Conservation (phyloP, 1,140 invertebrate genomes). For the Drosophila eugracilis region DNA sequence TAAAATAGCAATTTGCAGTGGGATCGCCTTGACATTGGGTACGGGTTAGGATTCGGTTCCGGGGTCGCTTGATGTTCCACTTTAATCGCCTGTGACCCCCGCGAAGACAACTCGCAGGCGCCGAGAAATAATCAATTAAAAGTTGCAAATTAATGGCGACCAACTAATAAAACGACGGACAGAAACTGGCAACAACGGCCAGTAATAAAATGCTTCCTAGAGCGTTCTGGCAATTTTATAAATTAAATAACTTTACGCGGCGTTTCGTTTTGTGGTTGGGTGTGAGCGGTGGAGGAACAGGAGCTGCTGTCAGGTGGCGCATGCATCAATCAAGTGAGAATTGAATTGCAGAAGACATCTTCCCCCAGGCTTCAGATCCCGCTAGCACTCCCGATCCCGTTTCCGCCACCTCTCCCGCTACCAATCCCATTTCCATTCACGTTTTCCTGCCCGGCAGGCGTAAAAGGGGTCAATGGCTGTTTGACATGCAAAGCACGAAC, state of each 20-base stretch:
- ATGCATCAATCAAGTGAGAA: slow-evolving; percentile 82
- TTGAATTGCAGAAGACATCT: slow-evolving; percentile 73
- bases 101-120: slow-evolving; percentile 8
- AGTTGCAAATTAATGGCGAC: slow-evolving; percentile 71
- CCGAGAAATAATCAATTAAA: slow-evolving; percentile 78
- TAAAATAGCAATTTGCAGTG: slow-evolving; percentile 69
- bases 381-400: too few species aligned
- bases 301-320: slow-evolving; percentile 69
- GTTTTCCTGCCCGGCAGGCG: slow-evolving; percentile 53
- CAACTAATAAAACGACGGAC: slow-evolving; percentile 60
- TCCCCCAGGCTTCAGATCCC: background rate
- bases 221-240: slow-evolving; percentile 68
- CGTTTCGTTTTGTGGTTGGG: slow-evolving; percentile 47
- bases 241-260: slow-evolving; percentile 79
- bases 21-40: slow-evolving; percentile 12
- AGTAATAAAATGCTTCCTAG: slow-evolving; percentile 22
- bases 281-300: background rate
- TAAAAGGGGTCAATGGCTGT: slow-evolving; percentile 83
- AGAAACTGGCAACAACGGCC: slow-evolving; percentile 7
- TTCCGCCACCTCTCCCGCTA: background rate
- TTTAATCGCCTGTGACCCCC: slow-evolving; percentile 5
- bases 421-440: slow-evolving; percentile 18
- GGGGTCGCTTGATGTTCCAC: too few species aligned
- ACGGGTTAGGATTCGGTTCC: slow-evolving; percentile 2
- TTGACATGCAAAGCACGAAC: slow-evolving; percentile 83